A percentile compares a stretch with the other conserved stretches of the same genome.
Evolutionary conservation across 1,140 invertebrate genomes (phyloP).

Genomic region (Scylla paramamosain): DNA sequence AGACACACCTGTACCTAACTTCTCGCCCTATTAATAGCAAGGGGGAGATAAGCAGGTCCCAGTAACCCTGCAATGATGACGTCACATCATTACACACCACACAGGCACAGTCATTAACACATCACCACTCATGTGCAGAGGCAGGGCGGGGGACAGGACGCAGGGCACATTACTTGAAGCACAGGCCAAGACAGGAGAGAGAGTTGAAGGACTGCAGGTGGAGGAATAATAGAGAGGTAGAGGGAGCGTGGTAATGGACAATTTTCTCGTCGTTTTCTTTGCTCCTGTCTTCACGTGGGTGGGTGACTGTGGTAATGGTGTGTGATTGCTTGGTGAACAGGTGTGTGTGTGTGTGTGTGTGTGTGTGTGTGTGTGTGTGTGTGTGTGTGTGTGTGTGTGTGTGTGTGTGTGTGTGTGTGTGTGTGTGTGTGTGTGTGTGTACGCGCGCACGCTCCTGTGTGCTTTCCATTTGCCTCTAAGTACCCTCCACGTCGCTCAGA

Average conservation of each 20-base stretch:
- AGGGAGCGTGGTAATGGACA: neutral
- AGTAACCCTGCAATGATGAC: neutral
- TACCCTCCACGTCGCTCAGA: conserved; percentile 26
- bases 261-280: neutral
- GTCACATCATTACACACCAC: neutral
- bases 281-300: neutral
- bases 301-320: conserved; percentile 12
- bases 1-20: neutral
- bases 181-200: neutral
- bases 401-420: conserved; percentile 63
- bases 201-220: neutral
- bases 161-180: neutral
- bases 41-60: neutral
- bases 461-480: conserved; percentile 61
- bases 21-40: neutral
- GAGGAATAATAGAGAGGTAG: neutral
- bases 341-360: conserved; percentile 57
- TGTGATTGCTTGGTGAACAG: conserved; percentile 29
- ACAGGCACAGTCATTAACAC: neutral
- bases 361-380: conserved; percentile 56
- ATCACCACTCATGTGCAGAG: neutral
- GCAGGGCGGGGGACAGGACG: neutral
- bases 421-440: conserved; percentile 55
- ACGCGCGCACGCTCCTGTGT: conserved; percentile 56
- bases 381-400: neutral